Evolutionary conservation across 2,113 vertebrate species (phyloP).

Genomic region (Chamaetylas fuelleborni): DNA sequence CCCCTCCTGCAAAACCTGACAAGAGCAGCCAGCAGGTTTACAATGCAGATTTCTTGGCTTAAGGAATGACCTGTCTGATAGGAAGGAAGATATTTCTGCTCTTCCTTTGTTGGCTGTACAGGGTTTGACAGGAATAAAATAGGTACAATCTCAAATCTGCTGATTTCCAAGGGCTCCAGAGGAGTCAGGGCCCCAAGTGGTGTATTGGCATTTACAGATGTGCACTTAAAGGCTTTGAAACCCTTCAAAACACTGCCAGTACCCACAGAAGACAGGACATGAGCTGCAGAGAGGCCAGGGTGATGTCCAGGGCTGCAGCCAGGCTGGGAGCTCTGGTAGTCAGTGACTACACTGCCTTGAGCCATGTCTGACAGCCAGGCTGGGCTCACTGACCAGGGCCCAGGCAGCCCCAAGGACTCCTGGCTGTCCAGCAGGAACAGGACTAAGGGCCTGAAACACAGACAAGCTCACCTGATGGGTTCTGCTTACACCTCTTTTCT

Average conservation of each 20-base stretch:
- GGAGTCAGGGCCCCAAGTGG: not conserved
- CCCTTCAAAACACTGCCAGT: not conserved
- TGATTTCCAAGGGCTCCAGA: not conserved
- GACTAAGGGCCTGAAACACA: slow-evolving; percentile 28
- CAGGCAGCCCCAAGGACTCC: not conserved
- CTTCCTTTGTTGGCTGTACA: not conserved
- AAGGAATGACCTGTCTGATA: not conserved
- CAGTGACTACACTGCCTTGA: not conserved
- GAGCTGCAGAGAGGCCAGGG: not conserved
- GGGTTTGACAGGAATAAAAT: not conserved
- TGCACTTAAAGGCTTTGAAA: not conserved
- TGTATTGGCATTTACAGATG: not conserved
- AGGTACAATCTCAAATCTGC: not conserved
- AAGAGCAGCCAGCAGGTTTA: not conserved
- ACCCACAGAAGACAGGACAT: not conserved
- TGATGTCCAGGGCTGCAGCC: not conserved
- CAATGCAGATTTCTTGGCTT: not conserved
- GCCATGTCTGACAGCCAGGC: not conserved
- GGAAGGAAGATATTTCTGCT: not conserved
- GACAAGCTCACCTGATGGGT: slow-evolving; percentile 66
- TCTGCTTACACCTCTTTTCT: slow-evolving; percentile 70
- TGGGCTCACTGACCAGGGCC: not conserved
- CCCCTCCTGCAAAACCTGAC: not conserved
- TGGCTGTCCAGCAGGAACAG: not conserved
- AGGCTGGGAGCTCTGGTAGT: not conserved